Evolutionary conservation across 2,888 invertebrate genomes (phyloP).

Genomic region (Tinea trinotella): DNA sequence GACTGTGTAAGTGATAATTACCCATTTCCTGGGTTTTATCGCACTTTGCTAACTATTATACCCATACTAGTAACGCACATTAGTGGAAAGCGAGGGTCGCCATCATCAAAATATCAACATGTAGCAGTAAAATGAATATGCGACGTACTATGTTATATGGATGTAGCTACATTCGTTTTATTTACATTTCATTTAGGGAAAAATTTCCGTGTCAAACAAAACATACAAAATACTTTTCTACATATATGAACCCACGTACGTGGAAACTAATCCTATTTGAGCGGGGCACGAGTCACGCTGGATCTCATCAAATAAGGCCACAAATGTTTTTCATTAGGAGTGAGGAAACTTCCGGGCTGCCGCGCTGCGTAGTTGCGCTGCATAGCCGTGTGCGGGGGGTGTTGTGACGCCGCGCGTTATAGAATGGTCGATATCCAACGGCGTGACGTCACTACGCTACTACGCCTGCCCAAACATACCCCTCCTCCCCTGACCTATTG

Average conservation of each 20-base stretch:
- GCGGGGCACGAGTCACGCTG: conserved; percentile 26
- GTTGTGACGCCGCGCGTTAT: conserved; percentile 27
- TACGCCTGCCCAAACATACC: conserved; percentile 66
- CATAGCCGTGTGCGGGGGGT: conserved; percentile 26
- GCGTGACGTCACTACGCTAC: conserved; percentile 70
- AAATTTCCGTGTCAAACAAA: not conserved
- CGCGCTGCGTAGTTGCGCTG: conserved; percentile 59
- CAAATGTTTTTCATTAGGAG: conserved; percentile 49
- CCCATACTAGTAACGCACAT: too few species aligned
- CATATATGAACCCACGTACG: conserved; percentile 19
- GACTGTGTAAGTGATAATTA: conserved; percentile 4
- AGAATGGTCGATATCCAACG: conserved; percentile 62
- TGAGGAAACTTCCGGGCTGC: conserved; percentile 42
- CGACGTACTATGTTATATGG: not conserved
- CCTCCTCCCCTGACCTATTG: conserved; percentile 26
- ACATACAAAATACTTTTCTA: not conserved
- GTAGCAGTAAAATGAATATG: too few species aligned
- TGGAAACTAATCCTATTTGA: conserved; percentile 26
- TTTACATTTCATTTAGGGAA: too few species aligned
- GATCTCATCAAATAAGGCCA: conserved; percentile 38
- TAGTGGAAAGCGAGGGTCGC: not conserved
- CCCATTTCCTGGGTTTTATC: conserved; percentile 4
- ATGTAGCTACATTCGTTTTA: too few species aligned
- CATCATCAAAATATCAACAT: conserved; percentile 10
- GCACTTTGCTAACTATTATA: conserved; percentile 4